Evolutionary conservation across 2,888 invertebrate genomes (phyloP), one percentile per base, ranked within the genome.

Genomic region (Aspidiotus rigidus): DNA sequence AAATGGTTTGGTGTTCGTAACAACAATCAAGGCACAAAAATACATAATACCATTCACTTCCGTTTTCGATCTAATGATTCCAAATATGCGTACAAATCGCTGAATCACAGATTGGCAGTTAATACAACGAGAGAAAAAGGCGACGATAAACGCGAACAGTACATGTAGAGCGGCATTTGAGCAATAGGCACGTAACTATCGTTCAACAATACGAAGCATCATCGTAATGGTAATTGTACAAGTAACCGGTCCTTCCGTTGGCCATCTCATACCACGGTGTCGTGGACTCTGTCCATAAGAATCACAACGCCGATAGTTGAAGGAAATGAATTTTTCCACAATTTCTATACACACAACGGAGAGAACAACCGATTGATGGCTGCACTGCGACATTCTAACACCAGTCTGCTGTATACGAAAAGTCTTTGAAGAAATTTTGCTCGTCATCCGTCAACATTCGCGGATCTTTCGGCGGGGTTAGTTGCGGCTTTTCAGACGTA

Each of bases 371-470:
- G 15, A 28, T 28, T 7, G 6, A 57, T n/a, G 41, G 42, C 16
- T 44, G 39, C 77, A n/a, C 5, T 11, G 2, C 10, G n/a, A 42
- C 13, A 62, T 9, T n/a, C 16, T 49, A 94, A 90, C 94, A 96
- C 96, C 96, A 96, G 80, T 95, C 95, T 74, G 96, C 95, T 86
- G 93, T 93, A 79, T 96, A 98, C 64, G 95, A 93, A 81, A 98
- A 98, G 80, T 96, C 95, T 77, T 86, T 85, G 83, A 98, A 98
- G 77, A 93, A 81, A 77, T 84, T 81, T 81, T 98, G 97, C 79
- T 98, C 97, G 74, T 88, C 85, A 72, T 86, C 84, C 74, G 86
- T 87, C 74, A 98, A 84, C 71, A 87, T 86, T 74, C 95, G 85
- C 72, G 94, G 91, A 80, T 98, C 97, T 81, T 96, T 96, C 71